Conservation (phyloP, 2,113 vertebrate species). For the Pycnonotus jocosus region DNA sequence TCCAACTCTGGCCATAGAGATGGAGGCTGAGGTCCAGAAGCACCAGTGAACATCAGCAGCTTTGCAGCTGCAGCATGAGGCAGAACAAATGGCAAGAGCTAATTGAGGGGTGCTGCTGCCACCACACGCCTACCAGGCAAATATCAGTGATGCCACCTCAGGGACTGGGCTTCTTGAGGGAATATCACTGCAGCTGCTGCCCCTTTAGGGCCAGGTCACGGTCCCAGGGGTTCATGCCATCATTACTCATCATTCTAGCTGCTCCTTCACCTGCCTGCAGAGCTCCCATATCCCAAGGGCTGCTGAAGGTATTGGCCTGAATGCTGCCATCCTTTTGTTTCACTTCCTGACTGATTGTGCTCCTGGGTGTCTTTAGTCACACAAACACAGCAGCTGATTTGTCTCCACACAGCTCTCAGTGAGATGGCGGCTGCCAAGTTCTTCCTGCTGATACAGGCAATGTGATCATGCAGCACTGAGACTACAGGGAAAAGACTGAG, state of each 20-base stretch:
- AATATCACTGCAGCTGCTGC: not conserved
- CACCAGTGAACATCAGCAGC: not conserved
- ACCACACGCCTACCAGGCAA: not conserved
- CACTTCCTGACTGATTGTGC: constrained; percentile 24
- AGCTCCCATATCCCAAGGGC: not conserved
- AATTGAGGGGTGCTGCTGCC: not conserved
- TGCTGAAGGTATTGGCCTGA: not conserved
- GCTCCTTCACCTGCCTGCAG: not conserved
- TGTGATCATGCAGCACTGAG: not conserved
- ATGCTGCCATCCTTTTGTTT: constrained; percentile 1
- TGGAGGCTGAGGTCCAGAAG: not conserved
- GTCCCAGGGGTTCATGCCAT: not conserved
- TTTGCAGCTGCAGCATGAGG: not conserved
- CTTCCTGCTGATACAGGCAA: not conserved
- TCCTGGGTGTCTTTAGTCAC: constrained; percentile 50
- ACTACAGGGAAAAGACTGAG: not conserved
- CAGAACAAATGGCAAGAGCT: not conserved
- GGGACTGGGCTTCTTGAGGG: not conserved
- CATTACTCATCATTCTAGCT: not conserved
- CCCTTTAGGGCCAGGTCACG: not conserved
- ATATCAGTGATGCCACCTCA: not conserved
- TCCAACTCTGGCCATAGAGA: not conserved
- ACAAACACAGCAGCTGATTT: constrained; percentile 23
- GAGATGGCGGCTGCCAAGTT: constrained; percentile 20
- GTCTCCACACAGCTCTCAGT: not conserved